Conservation (phyloP, 2,888 invertebrate genomes). For the Stratiomys singularior region DNA sequence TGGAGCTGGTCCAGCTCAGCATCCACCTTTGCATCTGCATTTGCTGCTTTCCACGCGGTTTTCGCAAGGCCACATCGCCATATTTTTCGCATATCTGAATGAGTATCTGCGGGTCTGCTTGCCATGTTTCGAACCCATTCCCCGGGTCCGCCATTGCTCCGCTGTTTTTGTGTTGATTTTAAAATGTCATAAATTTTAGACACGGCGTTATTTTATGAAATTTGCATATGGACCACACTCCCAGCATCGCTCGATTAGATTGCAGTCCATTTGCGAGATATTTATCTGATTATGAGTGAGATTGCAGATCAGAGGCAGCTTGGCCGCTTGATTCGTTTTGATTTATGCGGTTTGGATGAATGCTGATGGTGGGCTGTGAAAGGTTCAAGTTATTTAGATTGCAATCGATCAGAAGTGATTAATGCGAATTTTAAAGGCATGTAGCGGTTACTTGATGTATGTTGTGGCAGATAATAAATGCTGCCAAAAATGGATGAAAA, state of each 20-base stretch:
- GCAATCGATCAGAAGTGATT: neutral
- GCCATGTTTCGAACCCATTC: too few species aligned
- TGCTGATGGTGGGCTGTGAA: constrained; percentile 1
- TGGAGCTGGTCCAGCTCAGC: neutral
- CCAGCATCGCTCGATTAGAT: neutral
- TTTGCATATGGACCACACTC: neutral
- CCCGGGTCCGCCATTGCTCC: too few species aligned
- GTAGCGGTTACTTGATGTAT: too few species aligned
- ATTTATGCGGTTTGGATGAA: constrained; percentile 1
- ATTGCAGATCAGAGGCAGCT: neutral
- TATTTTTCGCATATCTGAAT: neutral
- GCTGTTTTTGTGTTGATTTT: neutral
- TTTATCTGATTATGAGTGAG: constrained; percentile 17
- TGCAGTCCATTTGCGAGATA: constrained; percentile 3
- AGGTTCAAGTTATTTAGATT: constrained; percentile 24
- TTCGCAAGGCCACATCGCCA: constrained; percentile 4
- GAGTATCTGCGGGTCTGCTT: neutral
- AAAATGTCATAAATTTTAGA: constrained; percentile 7
- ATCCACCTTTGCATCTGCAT: neutral
- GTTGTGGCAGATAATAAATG: neutral
- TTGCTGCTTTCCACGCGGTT: neutral
- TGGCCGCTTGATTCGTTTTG: constrained; percentile 5
- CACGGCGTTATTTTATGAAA: neutral
- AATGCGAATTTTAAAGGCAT: neutral
- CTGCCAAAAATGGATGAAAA: too few species aligned